Conservation (phyloP, 2,888 invertebrate genomes). For the Metallyticus violacea region DNA sequence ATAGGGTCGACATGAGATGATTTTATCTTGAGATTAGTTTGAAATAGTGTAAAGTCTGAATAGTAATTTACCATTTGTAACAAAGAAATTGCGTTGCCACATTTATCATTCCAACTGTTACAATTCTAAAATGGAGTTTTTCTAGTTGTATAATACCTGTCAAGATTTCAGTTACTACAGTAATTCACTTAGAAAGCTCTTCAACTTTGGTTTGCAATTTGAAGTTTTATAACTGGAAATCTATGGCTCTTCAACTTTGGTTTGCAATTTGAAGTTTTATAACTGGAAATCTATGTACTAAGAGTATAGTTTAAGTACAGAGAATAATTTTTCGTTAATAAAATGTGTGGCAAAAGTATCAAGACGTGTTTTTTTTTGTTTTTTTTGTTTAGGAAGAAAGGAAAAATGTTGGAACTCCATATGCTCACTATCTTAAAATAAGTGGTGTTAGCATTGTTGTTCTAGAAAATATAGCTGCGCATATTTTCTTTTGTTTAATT, state of each 20-base stretch:
- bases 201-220: not conserved
- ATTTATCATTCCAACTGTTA: not conserved
- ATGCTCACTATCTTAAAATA: no score
- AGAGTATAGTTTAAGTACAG: not conserved
- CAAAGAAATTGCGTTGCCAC: not conserved
- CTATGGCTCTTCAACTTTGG: not conserved
- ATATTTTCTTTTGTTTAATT: no score
- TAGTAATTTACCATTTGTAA: not conserved
- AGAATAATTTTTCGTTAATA: not conserved
- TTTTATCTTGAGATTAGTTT: not conserved
- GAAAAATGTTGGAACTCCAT: no score
- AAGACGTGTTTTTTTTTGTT: not conserved
- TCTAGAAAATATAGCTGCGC: no score
- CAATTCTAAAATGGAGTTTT: not conserved
- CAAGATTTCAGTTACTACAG: not conserved
- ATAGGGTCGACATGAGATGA: not conserved
- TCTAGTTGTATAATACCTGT: not conserved
- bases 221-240: not conserved
- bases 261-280: not conserved
- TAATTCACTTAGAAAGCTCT: not conserved
- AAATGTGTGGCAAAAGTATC: not conserved
- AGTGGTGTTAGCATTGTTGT: no score
- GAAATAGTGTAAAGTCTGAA: not conserved
- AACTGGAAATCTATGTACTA: not conserved
- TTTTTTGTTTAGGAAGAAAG: not conserved